These are phyloP conservation scores for Herminia tarsipennalis DNA, from an alignment of 2,888 invertebrate genomes.

Conservation along the genomic window DNA sequence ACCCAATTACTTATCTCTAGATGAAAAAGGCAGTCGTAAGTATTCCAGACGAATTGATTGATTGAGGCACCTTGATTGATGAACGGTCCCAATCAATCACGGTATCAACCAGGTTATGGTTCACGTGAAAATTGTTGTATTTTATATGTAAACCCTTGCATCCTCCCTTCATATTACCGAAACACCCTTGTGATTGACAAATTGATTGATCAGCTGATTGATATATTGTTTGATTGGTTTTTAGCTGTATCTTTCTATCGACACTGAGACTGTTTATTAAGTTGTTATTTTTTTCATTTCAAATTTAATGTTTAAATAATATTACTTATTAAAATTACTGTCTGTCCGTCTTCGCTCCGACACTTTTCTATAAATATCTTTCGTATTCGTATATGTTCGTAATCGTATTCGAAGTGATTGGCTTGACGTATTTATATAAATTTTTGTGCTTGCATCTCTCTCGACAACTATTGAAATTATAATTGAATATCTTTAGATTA, in stretches of 20 bases:
- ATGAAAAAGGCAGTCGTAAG: constrained; percentile 32
- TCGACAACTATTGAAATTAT: too few species aligned
- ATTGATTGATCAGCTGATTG: too few species aligned
- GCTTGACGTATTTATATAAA: constrained; percentile 1
- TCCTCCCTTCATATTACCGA: neutral
- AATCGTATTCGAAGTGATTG: neutral
- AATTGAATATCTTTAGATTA: constrained; percentile 10
- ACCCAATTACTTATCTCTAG: constrained; percentile 26
- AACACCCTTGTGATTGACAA: constrained; percentile 9
- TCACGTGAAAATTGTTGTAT: constrained; percentile 17
- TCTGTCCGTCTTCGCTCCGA: too few species aligned
- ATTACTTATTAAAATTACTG: too few species aligned
- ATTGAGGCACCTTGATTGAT: neutral
- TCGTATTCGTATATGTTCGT: too few species aligned
- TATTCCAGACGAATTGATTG: constrained; percentile 23
- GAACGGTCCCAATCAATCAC: too few species aligned
- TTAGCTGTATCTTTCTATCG: constrained; percentile 8
- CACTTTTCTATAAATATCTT: too few species aligned
- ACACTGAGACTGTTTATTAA: constrained; percentile 4
- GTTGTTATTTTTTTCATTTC: neutral
- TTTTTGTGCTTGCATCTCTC: constrained; percentile 9
- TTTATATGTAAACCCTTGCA: constrained; percentile 7
- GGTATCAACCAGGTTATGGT: too few species aligned
- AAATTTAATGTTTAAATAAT: neutral
- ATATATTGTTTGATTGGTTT: constrained; percentile 17